phyloP scores from a whole-genome alignment of 2,888 invertebrate genomes.

The Trichogramma dendrolimi region DNA sequence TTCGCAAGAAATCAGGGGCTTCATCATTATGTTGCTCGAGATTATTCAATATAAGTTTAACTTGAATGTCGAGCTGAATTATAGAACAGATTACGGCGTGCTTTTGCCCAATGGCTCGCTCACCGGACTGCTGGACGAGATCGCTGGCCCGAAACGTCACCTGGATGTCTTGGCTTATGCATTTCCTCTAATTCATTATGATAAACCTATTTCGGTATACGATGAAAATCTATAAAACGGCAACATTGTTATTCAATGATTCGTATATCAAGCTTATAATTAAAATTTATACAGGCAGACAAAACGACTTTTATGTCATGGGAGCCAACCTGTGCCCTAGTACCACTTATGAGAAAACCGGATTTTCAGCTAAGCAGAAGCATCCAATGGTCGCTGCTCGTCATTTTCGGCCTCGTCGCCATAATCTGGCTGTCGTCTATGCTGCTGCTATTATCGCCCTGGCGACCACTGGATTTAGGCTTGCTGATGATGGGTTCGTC shows the following conservation, averaged over 20 bases:
- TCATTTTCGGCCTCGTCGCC: not conserved
- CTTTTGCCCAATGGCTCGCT: constrained; percentile 4
- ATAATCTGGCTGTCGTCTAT: not conserved
- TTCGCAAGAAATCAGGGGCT: too few relatives aligned
- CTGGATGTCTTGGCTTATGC: constrained; percentile 14
- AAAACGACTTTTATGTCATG: not conserved
- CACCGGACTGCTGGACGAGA: constrained; percentile 1
- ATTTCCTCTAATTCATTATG: constrained; percentile 1
- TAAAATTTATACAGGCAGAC: too few relatives aligned
- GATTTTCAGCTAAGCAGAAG: not conserved
- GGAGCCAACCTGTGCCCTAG: constrained; percentile 1
- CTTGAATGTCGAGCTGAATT: not conserved
- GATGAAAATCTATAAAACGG: too few relatives aligned
- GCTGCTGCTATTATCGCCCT: not conserved
- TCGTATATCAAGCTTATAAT: too few relatives aligned
- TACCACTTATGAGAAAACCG: not conserved
- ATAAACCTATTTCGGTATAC: not conserved
- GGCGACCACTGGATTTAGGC: constrained; percentile 3
- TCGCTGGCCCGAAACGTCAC: not conserved
- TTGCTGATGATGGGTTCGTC: constrained; percentile 5
- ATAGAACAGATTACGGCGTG: not conserved
- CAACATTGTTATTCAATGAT: too few relatives aligned
- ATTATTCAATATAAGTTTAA: not conserved
- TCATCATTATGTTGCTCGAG: not conserved
- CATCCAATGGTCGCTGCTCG: not conserved